phyloP scores from a whole-genome alignment of 2,888 invertebrate species.

The Aleiodes leptofemur region DNA sequence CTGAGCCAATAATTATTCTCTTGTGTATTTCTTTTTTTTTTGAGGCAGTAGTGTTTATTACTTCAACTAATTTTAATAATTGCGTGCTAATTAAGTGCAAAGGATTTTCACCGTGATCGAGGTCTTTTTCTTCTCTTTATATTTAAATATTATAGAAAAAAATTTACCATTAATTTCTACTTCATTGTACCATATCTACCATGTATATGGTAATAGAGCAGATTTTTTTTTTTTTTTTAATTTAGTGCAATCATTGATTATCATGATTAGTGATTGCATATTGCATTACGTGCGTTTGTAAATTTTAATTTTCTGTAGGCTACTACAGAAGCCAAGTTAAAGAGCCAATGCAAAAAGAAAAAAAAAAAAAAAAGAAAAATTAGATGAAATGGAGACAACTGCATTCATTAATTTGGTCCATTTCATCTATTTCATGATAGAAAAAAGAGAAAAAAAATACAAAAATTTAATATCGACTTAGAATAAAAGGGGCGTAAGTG shows the following conservation, averaged over 20 bases:
- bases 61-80: conserved; percentile 44
- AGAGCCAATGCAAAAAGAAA: background rate
- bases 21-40: conserved; percentile 6
- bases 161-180: conserved; percentile 22
- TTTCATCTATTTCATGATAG: background rate
- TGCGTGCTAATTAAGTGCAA: conserved; percentile 41
- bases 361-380: background rate
- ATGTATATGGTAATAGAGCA: conserved; percentile 50
- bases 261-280: conserved; percentile 15
- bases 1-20: conserved; percentile 47
- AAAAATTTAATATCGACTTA: too few species aligned
- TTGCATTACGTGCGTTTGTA: conserved; percentile 6
- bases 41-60: conserved; percentile 47
- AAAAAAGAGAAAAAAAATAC: background rate
- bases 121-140: background rate
- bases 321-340: background rate
- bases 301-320: background rate
- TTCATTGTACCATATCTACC: conserved; percentile 46
- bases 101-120: conserved; percentile 25
- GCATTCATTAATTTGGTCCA: too few species aligned
- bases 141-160: conserved; percentile 7
- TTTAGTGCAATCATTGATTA: conserved; percentile 19
- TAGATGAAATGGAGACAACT: background rate
- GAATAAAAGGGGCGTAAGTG: background rate
- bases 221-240: background rate